These are phyloP conservation scores for Pseudorectes ferrugineus DNA, from an alignment of 2,113 vertebrate species.

Conservation along the genomic window DNA sequence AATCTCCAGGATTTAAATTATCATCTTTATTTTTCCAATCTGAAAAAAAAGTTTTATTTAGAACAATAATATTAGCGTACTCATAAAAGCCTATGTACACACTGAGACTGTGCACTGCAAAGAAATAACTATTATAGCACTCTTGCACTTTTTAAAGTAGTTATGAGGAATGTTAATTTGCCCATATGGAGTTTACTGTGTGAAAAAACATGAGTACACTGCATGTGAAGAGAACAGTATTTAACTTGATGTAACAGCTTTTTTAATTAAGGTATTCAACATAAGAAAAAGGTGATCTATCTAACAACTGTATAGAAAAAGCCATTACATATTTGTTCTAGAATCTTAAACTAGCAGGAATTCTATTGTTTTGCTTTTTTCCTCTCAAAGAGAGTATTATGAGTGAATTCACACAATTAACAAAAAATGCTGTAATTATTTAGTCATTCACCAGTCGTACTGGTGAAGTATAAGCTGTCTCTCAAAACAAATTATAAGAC, in stretches of 20 bases:
- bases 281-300: neutral
- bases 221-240: neutral
- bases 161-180: neutral
- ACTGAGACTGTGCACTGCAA: neutral
- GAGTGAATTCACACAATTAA: neutral
- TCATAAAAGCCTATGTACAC: neutral
- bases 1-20: neutral
- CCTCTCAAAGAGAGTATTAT: neutral
- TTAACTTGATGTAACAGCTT: neutral
- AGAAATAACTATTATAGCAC: neutral
- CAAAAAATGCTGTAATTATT: neutral
- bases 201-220: neutral
- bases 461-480: neutral
- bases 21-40: neutral
- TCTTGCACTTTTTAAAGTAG: neutral
- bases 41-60: neutral
- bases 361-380: neutral
- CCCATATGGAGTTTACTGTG: neutral
- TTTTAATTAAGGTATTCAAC: neutral
- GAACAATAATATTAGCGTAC: neutral
- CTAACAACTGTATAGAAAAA: neutral
- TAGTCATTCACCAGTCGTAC: neutral
- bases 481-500: neutral
- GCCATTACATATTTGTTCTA: neutral
- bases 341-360: neutral